Evolutionary conservation across 2,797 vertebrate species (phyloP).

Genomic region (Haliaeetus albicilla): DNA sequence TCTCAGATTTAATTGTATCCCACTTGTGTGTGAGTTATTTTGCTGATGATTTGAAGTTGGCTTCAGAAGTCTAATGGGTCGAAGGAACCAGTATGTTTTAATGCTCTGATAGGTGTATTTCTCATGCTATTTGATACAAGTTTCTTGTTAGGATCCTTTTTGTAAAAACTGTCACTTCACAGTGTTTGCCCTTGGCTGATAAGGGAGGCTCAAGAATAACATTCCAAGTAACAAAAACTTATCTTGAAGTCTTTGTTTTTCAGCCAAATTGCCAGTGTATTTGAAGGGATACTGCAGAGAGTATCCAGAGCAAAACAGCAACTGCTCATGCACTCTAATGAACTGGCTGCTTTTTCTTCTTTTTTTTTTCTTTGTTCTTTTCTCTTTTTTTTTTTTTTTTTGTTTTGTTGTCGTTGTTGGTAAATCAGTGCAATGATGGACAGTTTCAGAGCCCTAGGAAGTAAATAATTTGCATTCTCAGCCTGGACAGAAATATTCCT

Average conservation of each 20-base stretch:
- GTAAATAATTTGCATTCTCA: not conserved
- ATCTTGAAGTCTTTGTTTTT: not conserved
- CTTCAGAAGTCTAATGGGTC: not conserved
- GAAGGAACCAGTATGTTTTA: not conserved
- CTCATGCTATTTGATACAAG: not conserved
- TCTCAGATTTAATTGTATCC: not conserved
- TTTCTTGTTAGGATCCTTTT: not conserved
- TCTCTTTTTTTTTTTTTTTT: not conserved
- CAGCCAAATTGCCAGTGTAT: not conserved
- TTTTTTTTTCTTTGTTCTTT: not conserved
- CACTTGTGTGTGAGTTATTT: not conserved
- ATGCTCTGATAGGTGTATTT: not conserved
- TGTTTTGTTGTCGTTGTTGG: not conserved
- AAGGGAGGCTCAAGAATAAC: not conserved
- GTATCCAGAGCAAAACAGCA: not conserved
- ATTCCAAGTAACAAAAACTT: constrained; percentile 18
- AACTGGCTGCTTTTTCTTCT: not conserved
- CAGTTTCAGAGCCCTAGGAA: not conserved
- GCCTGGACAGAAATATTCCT: not conserved
- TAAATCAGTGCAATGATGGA: not conserved
- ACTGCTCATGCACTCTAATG: not conserved
- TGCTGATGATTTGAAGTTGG: not conserved
- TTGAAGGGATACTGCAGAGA: not conserved
- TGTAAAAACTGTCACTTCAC: not conserved
- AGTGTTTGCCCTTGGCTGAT: not conserved